phyloP scores from a whole-genome alignment of 2,797 vertebrate genomes.

The Steatocranus sp. region DNA sequence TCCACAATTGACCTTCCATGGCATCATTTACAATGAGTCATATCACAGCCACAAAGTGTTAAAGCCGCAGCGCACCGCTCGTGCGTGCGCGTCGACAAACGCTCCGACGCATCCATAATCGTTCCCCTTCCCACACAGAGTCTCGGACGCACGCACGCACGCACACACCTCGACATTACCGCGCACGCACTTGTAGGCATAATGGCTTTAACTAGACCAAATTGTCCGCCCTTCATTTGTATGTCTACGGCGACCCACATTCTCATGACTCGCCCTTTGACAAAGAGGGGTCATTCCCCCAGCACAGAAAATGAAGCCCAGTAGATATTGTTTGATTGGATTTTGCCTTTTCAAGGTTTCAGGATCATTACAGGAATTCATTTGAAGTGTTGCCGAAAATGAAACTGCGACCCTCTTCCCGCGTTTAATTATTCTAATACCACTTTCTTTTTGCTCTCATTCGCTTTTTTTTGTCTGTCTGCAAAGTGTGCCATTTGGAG shows the following conservation, averaged over 20 bases:
- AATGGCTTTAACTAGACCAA: slow-evolving; percentile 82
- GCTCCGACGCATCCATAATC: slow-evolving; percentile 47
- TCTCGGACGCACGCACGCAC: background rate
- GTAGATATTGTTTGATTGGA: slow-evolving; percentile 85
- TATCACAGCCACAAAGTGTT: slow-evolving; percentile 75
- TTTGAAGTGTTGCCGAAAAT: slow-evolving; percentile 82
- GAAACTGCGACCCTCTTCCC: slow-evolving; percentile 72
- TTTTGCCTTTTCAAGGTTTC: slow-evolving; percentile 82
- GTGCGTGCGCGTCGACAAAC: background rate
- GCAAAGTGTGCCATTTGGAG: slow-evolving; percentile 65
- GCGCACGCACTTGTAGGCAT: slow-evolving; percentile 65
- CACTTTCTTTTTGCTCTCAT: slow-evolving; percentile 64
- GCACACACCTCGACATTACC: slow-evolving; percentile 23
- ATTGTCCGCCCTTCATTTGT: slow-evolving; percentile 80
- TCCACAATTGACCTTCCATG: slow-evolving; percentile 79
- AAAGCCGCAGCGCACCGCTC: slow-evolving; percentile 62
- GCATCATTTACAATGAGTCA: slow-evolving; percentile 83
- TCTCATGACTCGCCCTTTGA: slow-evolving; percentile 77
- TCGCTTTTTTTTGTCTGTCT: slow-evolving; percentile 51
- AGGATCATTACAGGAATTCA: slow-evolving; percentile 82
- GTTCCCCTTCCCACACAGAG: slow-evolving; percentile 20
- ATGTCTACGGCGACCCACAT: slow-evolving; percentile 75
- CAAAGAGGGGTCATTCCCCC: slow-evolving; percentile 78
- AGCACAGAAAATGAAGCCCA: slow-evolving; percentile 78
- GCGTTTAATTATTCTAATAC: slow-evolving; percentile 82